A percentile compares a stretch with the other conserved stretches of the same genome.
Evolutionary conservation across 2,113 vertebrate species (phyloP).

Genomic region (Neogale vison): DNA sequence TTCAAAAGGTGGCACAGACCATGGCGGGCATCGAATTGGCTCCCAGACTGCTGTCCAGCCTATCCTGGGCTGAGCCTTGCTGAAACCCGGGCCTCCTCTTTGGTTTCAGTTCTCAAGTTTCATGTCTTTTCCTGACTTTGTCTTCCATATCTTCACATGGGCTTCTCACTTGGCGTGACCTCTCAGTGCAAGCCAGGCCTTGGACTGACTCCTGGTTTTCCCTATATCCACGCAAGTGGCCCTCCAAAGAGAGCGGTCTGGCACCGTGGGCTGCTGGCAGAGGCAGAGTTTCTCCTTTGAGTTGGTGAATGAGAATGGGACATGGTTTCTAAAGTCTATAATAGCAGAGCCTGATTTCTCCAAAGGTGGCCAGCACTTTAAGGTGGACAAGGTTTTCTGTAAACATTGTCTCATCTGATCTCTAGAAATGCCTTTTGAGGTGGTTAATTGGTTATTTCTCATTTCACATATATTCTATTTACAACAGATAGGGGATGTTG

Average conservation of each 20-base stretch:
- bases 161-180: background rate
- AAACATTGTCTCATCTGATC: background rate
- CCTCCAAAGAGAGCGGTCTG: background rate
- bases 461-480: background rate
- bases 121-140: background rate
- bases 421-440: background rate
- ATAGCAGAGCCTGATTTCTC: background rate
- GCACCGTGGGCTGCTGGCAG: background rate
- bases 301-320: too few species aligned
- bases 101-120: background rate
- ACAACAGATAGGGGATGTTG: background rate
- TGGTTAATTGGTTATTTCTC: background rate
- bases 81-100: background rate
- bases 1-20: background rate
- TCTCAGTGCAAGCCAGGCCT: background rate
- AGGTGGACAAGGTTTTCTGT: background rate
- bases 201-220: background rate
- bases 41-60: accelerated
- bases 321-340: background rate
- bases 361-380: background rate
- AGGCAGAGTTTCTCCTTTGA: background rate
- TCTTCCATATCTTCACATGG: background rate
- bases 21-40: background rate
- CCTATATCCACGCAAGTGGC: background rate
- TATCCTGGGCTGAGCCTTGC: background rate